A percentile compares a stretch with the other conserved stretches of the same genome.
These are phyloP conservation scores for Limnephilus marmoratus DNA, from an alignment of 2,888 invertebrate species.

Conservation along the genomic window DNA sequence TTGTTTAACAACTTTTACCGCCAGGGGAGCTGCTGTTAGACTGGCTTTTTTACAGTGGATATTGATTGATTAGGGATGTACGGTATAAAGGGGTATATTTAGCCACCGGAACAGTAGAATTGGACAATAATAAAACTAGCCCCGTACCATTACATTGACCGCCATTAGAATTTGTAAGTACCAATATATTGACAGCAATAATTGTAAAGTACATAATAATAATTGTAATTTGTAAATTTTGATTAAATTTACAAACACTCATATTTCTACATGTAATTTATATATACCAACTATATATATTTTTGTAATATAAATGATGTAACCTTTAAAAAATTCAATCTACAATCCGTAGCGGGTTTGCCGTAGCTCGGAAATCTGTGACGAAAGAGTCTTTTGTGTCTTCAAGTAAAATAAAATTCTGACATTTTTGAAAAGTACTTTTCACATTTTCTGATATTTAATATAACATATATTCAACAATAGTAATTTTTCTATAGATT, in stretches of 20 bases:
- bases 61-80: background rate
- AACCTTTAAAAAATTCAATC: constrained; percentile 15
- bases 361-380: background rate
- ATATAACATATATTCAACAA: background rate
- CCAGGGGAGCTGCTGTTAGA: background rate
- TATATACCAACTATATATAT: constrained; percentile 44
- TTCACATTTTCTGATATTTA: background rate
- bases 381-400: background rate
- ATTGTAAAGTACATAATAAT: constrained; percentile 25
- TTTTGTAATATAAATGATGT: constrained; percentile 43
- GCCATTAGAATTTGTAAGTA: constrained; percentile 10
- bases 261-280: constrained; percentile 39
- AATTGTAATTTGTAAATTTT: constrained; percentile 2
- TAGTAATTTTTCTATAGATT: background rate
- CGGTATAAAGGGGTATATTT: background rate
- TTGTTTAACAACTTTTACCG: background rate
- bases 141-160: constrained; percentile 18
- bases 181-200: constrained; percentile 31
- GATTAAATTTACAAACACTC: constrained; percentile 17
- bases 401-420: background rate
- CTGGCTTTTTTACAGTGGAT: background rate
- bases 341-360: background rate
- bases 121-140: constrained; percentile 17
- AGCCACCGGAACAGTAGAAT: background rate
- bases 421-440: background rate